Evolutionary conservation across 1,140 invertebrate species (phyloP), one percentile per base, ranked within the genome.

Genomic region (Cotesia chilonis): DNA sequence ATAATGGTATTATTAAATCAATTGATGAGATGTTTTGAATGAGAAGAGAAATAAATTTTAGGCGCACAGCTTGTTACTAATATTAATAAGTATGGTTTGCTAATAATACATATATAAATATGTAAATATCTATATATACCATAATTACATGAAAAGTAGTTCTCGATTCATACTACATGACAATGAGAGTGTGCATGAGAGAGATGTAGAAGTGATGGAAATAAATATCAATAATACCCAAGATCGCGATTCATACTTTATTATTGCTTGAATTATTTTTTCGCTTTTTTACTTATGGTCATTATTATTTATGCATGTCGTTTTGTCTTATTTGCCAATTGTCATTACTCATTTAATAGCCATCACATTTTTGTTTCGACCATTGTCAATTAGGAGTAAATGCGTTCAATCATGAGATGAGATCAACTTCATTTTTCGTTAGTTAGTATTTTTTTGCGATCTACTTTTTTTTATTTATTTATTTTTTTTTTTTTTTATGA

Each of bases 51-150:
- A 71, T 71, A 28, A 73, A 71, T 37, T 76, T 71, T 79, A 80
- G 80, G 81, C 77, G 78, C 80, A 84, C 80, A 60, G 81, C 79
- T 84, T 84, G 72, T 77, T 83, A 77, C 72, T 76, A 78, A 81
- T 73, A 47, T 47, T 47, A 47, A 47, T 47, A 47, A 35, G 37
- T 78, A 78, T 75, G 71, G 75, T 80, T 78, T 81, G 76, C 74
- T 74, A 9, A 47, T 47, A 47, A 47, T 47, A 47, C 10, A 47
- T 47, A 47, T 47, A 6, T 47, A 47, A 9, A 6, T 47, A 47
- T 47, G 2, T 47, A 47, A 47, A 47, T 75, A 78, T 14, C 5
- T 57, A 17, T 57, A 57, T 20, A 63, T 47, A 28, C 41, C 10
- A 47, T 66, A 51, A 55, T 51, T 55, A 55, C 51, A 68, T 68